Percentiles rank a stretch among this genome's conserved stretches.
Evolutionary conservation across 2,113 vertebrate species (phyloP).

Genomic region (Myiozetetes cayanensis): DNA sequence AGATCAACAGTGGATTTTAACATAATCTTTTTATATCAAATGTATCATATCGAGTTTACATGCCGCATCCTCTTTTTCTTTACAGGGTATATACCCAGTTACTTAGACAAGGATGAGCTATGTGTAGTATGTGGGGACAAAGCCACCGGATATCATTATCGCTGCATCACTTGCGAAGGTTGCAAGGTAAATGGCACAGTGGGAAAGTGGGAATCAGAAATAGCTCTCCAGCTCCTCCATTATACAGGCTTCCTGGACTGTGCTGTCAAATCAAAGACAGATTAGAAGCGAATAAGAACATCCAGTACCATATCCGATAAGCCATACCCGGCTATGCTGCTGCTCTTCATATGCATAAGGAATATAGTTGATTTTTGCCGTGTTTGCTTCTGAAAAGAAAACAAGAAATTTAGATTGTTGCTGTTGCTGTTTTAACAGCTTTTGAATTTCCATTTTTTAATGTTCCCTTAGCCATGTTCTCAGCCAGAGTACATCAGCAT

Average conservation of each 20-base stretch:
- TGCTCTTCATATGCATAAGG: slow-evolving; percentile 24
- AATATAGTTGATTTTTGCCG: not conserved
- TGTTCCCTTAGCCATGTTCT: not conserved
- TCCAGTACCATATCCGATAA: not conserved
- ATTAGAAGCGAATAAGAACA: slow-evolving; percentile 14
- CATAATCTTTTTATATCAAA: not conserved
- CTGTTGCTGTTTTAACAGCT: not conserved
- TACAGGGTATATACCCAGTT: slow-evolving; percentile 98
- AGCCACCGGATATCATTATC: slow-evolving; percentile 97
- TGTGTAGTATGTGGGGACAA: slow-evolving; percentile 99
- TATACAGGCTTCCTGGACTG: not conserved
- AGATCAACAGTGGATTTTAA: not conserved
- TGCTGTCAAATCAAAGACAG: not conserved
- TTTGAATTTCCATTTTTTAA: not conserved
- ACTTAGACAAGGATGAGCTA: slow-evolving; percentile 98
- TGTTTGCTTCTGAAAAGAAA: slow-evolving; percentile 5
- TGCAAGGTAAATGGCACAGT: slow-evolving; percentile 87
- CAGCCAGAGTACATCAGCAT: not conserved
- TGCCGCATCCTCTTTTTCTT: slow-evolving; percentile 23
- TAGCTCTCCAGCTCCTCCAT: not conserved
- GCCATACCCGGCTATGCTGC: not conserved
- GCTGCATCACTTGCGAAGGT: slow-evolving; percentile 98
- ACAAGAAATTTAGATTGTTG: not conserved
- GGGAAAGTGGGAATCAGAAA: slow-evolving; percentile 35
- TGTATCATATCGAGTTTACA: not conserved